Base-by-base conservation (phyloP, 92 coral and sea anemone genomes). In the Palythoa grandiflora region DNA sequence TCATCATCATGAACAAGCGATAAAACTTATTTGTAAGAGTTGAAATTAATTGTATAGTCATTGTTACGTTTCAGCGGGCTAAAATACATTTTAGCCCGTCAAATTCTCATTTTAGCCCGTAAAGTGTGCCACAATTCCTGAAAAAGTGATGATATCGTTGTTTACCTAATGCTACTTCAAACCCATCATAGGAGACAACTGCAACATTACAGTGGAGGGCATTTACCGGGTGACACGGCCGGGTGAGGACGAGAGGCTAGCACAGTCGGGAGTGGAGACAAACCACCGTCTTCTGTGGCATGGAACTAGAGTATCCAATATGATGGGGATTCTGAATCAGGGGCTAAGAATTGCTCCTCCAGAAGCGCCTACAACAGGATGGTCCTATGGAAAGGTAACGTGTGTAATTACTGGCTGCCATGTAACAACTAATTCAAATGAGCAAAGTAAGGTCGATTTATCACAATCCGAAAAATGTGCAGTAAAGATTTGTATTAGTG, bases 251-350 rank as follows among this genome's bases (percentile, higher is more conserved):
- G 91, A 93, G 89, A 91, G 94, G 5, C 84, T 93, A 79, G 81
- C 76, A 7, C 21, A 88, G 83, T 85, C 93, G 51, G 96, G 96
- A 40, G 96, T 93, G 63, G 90, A 77, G 79, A 85, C 85, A 61
- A 91, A 93, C 91, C 98, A 91, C 76, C 96, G 96, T 17, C 91
- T 95, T 72, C 86, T 95, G 28, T 95, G 98, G 98, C 98, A 95
- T 86, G 98, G 98, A 39, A 95, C 98, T 2, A 83, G 44, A 76
- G 89, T 93, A 5, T 91, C 92, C 20, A 92, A 93, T 84, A 84
- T 93, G 89, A 87, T 95, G 71, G 94, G 96, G 9, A 93, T 95
- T 88, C 92, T 95, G 17, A 90, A 91, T 75, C 91, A 93, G 80
- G 96, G 98, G 6, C 93, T 93, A 66, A 88, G 96, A 87, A 93